phyloP scores from a whole-genome alignment of 2,797 vertebrate species.

The Poecilia velifera region DNA sequence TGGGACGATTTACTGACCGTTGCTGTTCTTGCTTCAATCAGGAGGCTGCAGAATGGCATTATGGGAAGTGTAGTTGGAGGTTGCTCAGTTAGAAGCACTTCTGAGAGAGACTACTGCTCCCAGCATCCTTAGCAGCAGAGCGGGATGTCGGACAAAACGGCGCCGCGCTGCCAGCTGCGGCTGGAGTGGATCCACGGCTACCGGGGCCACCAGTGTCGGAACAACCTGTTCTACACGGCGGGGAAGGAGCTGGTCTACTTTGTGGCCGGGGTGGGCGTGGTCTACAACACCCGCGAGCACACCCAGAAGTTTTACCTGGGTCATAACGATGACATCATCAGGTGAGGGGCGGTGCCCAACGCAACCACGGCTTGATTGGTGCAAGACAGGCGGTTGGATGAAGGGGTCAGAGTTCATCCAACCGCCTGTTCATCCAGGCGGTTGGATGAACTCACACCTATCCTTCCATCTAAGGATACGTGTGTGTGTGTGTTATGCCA shows the following conservation, averaged over 20 bases:
- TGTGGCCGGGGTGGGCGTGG: conserved; percentile 93
- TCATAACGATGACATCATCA: conserved; percentile 97
- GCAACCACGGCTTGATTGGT: too few species aligned
- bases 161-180: conserved; percentile 89
- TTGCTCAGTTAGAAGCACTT: neutral
- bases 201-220: conserved; percentile 93
- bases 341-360: conserved; percentile 74
- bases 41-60: conserved; percentile 8
- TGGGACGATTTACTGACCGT: neutral
- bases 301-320: conserved; percentile 95
- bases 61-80: conserved; percentile 46
- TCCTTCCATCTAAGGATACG: too few species aligned
- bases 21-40: neutral
- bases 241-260: conserved; percentile 95
- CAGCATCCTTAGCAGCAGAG: neutral
- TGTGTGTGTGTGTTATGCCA: too few species aligned
- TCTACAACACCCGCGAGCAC: conserved; percentile 93
- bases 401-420: neutral
- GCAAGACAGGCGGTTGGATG: too few species aligned
- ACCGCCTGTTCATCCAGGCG: neutral
- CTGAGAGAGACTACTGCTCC: conserved; percentile 2
- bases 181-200: conserved; percentile 97
- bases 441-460: too few species aligned
- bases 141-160: conserved; percentile 91
- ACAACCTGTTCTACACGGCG: conserved; percentile 95